phyloP scores from a whole-genome alignment of 2,113 vertebrate genomes.

The Aythya baeri region DNA sequence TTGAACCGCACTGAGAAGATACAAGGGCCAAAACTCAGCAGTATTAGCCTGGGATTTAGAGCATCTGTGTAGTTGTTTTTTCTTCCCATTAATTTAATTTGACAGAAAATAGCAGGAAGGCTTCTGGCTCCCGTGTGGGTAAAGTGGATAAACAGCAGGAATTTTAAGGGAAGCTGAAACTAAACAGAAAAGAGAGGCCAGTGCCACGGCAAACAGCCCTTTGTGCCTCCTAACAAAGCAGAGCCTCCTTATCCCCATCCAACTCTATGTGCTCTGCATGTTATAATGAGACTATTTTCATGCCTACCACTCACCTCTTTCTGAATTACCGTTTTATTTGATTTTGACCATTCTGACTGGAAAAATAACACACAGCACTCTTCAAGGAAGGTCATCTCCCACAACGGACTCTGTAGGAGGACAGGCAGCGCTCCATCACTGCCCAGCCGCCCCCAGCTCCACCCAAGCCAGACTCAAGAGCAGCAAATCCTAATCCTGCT shows the following conservation, averaged over 20 bases:
- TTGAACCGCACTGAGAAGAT: slow-evolving; percentile 17
- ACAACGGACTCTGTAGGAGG: not conserved
- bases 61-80: slow-evolving; percentile 53
- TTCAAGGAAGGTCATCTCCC: not conserved
- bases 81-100: slow-evolving; percentile 62
- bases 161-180: slow-evolving; percentile 39
- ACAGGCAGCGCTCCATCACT: not conserved
- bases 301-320: not conserved
- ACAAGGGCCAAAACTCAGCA: slow-evolving; percentile 13
- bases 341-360: not conserved
- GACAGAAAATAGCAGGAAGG: slow-evolving; percentile 63
- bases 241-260: not conserved
- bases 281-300: not conserved
- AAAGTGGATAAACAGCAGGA: slow-evolving; percentile 62
- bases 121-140: slow-evolving; percentile 38
- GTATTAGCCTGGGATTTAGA: slow-evolving; percentile 45
- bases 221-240: not conserved
- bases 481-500: not conserved
- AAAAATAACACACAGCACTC: not conserved
- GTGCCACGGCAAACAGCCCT: not conserved
- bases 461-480: accelerated
- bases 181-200: slow-evolving; percentile 13
- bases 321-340: not conserved
- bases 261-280: not conserved
- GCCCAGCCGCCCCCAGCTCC: not conserved